Conservation (phyloP, 2,797 vertebrate species). For the Acanthurus lineatus region DNA sequence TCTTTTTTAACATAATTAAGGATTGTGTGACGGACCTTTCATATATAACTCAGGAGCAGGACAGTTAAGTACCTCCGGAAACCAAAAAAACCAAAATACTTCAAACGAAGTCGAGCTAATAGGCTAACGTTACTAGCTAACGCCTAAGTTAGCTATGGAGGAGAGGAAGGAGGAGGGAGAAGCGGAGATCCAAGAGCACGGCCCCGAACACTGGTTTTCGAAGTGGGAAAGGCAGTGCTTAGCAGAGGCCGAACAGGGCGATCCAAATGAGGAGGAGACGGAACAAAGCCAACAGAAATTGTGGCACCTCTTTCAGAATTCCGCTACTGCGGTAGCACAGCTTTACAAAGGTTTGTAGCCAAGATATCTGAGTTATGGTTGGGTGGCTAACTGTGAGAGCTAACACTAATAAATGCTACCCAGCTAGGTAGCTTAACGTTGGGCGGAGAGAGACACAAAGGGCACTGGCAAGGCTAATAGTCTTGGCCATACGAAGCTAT, state of each 20-base stretch:
- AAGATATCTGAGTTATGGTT: conserved; percentile 39
- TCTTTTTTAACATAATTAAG: conserved; percentile 3
- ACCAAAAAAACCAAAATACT: conserved; percentile 6
- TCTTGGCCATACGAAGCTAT: not conserved
- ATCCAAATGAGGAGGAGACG: conserved; percentile 89
- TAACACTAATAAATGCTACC: conserved; percentile 57
- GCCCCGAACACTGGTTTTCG: conserved; percentile 98
- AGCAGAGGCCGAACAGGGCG: conserved; percentile 91
- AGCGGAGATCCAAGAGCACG: conserved; percentile 97
- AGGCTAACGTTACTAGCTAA: conserved; percentile 56
- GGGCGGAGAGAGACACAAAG: conserved; percentile 74
- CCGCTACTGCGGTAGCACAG: conserved; percentile 96
- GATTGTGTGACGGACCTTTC: conserved; percentile 12
- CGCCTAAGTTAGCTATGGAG: conserved; percentile 85
- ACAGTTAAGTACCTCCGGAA: not conserved
- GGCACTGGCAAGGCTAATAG: conserved; percentile 50
- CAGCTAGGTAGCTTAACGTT: conserved; percentile 37
- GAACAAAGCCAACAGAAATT: conserved; percentile 90
- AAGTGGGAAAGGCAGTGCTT: conserved; percentile 98
- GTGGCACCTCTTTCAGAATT: conserved; percentile 98
- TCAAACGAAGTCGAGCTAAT: conserved; percentile 44
- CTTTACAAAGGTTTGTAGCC: conserved; percentile 93
- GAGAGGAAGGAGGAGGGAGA: conserved; percentile 96
- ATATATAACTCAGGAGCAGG: not conserved
- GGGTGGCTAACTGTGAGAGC: conserved; percentile 45